These are phyloP conservation scores for Scelioninae gen. 1 DNA, from an alignment of 2,888 invertebrate species.

Conservation along the genomic window DNA sequence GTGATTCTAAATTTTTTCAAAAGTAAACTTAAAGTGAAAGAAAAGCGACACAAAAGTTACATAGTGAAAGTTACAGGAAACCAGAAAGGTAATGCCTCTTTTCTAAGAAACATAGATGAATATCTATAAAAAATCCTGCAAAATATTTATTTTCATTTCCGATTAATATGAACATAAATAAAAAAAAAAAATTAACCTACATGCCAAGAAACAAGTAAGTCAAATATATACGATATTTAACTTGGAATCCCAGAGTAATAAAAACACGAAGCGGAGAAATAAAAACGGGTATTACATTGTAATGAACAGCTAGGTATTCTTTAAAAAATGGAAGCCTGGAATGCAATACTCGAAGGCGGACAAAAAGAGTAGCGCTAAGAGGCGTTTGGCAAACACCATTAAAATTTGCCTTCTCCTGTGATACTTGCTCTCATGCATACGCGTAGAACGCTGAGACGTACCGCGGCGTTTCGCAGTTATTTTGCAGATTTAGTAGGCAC, in stretches of 20 bases:
- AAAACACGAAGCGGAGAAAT: slow-evolving; percentile 3
- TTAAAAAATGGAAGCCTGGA: slow-evolving; percentile 32
- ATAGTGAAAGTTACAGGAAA: no score
- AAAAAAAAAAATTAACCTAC: no score
- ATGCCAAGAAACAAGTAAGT: background rate
- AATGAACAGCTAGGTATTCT: slow-evolving; percentile 31
- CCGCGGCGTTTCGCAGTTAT: slow-evolving; percentile 76
- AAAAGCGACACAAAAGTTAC: no score
- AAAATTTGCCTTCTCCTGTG: slow-evolving; percentile 73
- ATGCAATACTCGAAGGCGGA: slow-evolving; percentile 29
- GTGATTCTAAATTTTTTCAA: no score
- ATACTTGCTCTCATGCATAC: slow-evolving; percentile 15
- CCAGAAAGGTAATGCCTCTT: no score
- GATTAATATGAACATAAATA: no score
- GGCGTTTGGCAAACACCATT: slow-evolving; percentile 76
- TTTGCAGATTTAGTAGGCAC: slow-evolving; percentile 82
- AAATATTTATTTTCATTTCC: no score
- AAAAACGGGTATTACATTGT: slow-evolving; percentile 21
- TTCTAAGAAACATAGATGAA: no score
- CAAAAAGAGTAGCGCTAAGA: slow-evolving; percentile 50
- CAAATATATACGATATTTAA: background rate
- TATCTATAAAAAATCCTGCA: no score
- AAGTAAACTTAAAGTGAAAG: no score
- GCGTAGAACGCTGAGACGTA: slow-evolving; percentile 33
- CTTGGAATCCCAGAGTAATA: slow-evolving; percentile 3